Evolutionary conservation across 1,140 invertebrate genomes (phyloP).

Genomic region (Drosophila leontia): DNA sequence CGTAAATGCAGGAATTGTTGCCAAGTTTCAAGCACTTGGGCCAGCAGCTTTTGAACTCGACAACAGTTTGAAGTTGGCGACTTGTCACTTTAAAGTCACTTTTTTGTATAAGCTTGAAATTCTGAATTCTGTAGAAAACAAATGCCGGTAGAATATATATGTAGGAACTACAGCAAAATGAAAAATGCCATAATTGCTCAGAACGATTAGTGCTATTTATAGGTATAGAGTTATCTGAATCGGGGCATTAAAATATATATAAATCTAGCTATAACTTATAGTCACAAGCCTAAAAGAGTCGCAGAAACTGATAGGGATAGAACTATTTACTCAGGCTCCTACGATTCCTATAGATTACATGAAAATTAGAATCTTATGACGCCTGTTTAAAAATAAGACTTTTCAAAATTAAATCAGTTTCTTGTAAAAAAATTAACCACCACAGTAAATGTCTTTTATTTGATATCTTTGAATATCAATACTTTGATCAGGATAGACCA

Average conservation of each 20-base stretch:
- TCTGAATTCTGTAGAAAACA: not conserved
- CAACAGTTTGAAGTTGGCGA: slow-evolving; percentile 18
- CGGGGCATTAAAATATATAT: too few species aligned
- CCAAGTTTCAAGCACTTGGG: slow-evolving; percentile 25
- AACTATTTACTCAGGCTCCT: too few species aligned
- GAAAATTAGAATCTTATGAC: too few species aligned
- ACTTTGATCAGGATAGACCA: not conserved
- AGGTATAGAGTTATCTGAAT: not conserved
- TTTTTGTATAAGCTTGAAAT: slow-evolving; percentile 2
- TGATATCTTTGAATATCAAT: not conserved
- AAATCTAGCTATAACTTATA: too few species aligned
- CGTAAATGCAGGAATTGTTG: slow-evolving; percentile 16
- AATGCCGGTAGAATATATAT: not conserved
- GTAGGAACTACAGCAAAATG: too few species aligned
- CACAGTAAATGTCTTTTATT: too few species aligned
- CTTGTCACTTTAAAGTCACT: slow-evolving; percentile 7
- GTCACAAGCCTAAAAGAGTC: too few species aligned
- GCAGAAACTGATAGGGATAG: too few species aligned
- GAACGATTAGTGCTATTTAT: not conserved
- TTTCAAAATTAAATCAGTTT: too few species aligned
- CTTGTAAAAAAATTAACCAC: too few species aligned
- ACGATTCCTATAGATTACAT: too few species aligned
- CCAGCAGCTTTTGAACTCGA: slow-evolving; percentile 12
- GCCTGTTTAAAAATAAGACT: too few species aligned
- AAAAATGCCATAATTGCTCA: not conserved